These are phyloP conservation scores for Drosophila ustulata DNA, from an alignment of 2,888 invertebrate species.

Conservation along the genomic window DNA sequence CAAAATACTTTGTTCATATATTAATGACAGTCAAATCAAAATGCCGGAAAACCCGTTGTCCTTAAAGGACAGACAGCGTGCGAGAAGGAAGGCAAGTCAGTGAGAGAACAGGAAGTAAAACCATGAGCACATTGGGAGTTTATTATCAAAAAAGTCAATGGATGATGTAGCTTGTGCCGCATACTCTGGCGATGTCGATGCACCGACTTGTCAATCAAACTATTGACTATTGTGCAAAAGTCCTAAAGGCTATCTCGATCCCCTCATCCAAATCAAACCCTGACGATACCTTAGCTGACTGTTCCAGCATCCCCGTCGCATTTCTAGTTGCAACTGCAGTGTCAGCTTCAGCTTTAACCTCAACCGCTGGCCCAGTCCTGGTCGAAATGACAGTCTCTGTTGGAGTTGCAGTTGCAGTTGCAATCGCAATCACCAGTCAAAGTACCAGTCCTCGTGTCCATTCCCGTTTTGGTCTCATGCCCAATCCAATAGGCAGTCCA, in stretches of 20 bases:
- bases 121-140: slow-evolving; percentile 49
- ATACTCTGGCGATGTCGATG: slow-evolving; percentile 50
- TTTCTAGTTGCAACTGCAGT: slow-evolving; percentile 3
- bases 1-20: too few species aligned
- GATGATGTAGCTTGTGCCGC: slow-evolving; percentile 45
- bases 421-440: slow-evolving; percentile 1
- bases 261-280: slow-evolving; percentile 53
- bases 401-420: slow-evolving; percentile 18
- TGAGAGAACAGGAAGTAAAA: slow-evolving; percentile 68
- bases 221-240: slow-evolving; percentile 78
- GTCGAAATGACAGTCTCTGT: background rate
- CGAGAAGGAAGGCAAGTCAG: background rate
- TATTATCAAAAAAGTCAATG: slow-evolving; percentile 68
- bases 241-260: slow-evolving; percentile 73
- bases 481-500: slow-evolving; percentile 50
- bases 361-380: slow-evolving; percentile 4
- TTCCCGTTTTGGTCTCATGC: slow-evolving; percentile 46
- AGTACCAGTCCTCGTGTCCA: slow-evolving; percentile 21
- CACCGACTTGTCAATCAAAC: slow-evolving; percentile 82
- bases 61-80: too few species aligned
- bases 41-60: too few species aligned
- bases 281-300: slow-evolving; percentile 73
- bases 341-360: slow-evolving; percentile 1
- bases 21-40: too few species aligned
- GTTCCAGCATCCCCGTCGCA: slow-evolving; percentile 29